A percentile compares a stretch with the other conserved stretches of the same genome.
These are phyloP conservation scores for Callipepla californica DNA, from an alignment of 2,113 vertebrate genomes.

Conservation along the genomic window DNA sequence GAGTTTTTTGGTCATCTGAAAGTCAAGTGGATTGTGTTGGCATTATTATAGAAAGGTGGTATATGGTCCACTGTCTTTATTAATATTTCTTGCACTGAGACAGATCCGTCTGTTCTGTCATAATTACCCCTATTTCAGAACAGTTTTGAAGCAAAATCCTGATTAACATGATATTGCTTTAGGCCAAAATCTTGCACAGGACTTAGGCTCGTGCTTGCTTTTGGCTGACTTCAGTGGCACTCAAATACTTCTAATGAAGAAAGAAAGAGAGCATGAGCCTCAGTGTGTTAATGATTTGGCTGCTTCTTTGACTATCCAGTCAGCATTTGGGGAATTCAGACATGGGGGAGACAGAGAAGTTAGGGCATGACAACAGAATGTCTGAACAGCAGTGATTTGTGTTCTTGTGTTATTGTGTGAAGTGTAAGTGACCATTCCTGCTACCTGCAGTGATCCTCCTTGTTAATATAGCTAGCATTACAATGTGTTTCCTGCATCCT, in stretches of 20 bases:
- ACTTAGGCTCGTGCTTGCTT: not conserved
- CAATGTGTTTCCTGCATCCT: not conserved
- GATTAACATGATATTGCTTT: not conserved
- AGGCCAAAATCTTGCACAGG: not conserved
- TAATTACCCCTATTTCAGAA: not conserved
- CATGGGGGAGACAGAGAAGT: fast-evolving
- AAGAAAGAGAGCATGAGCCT: not conserved
- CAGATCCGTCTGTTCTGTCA: not conserved
- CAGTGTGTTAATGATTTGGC: not conserved
- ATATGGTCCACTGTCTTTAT: not conserved
- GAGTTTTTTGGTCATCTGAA: not conserved
- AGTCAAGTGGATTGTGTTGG: not conserved
- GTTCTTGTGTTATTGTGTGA: not conserved
- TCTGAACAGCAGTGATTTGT: not conserved
- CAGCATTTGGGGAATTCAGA: not conserved
- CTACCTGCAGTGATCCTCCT: not conserved
- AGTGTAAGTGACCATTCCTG: not conserved
- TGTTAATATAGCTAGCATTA: fast-evolving
- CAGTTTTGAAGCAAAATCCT: not conserved
- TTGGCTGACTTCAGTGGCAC: not conserved
- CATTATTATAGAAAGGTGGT: not conserved
- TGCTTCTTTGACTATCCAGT: not conserved
- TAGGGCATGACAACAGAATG: not conserved
- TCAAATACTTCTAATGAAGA: not conserved
- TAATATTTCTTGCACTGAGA: not conserved